Evolutionary conservation across 2,113 vertebrate species (phyloP), one percentile per base, ranked within the genome.

Genomic region (Hydrochoerus hydrochaeris): DNA sequence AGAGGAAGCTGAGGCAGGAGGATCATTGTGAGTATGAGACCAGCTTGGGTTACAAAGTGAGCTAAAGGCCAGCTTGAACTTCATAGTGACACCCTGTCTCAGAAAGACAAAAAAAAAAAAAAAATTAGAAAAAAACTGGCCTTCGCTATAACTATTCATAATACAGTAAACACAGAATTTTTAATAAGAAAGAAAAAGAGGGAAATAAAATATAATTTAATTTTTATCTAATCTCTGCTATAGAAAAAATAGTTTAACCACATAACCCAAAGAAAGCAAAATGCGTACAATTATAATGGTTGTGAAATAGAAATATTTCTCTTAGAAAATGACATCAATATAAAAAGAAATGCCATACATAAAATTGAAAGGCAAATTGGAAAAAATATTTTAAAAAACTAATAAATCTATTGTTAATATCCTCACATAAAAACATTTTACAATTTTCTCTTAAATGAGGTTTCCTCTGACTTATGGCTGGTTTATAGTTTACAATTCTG

Each of bases 161-260:
- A 81, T 28, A 62, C 17, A 95, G 65, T 80, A 63, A 84, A 89
- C 32, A 85, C 16, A 95, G 54, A 85, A 84, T 93, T 96, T 95
- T 91, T 91, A 88, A 92, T 91, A 81, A 91, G 54, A 32, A 85
- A 93, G 65, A 30, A 81, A 88, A 91, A 20, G 35, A 88, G 16
- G 38, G 17, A 49, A 57, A 60, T 44, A 94, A 96, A 84, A 57
- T 78, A 78, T 14, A 92, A 80, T 83, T 90, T 96, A 75, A 41
- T 85, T 95, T 97, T 73, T 63, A 65, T 82, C 44, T 87, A 46
- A 96, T 85, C 41, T 95, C 80, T 90, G n/a, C 35, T 80, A 73
- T 4, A 52, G 44, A 90, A 77, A 94, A 60, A 95, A 57, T 54
- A 82, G 44, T 67, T 96, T 92, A 96, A 52, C 58, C 46, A 65